phyloP scores from a whole-genome alignment of 2,113 vertebrate species.

The zebrafish (Danio rerio) region DNA sequence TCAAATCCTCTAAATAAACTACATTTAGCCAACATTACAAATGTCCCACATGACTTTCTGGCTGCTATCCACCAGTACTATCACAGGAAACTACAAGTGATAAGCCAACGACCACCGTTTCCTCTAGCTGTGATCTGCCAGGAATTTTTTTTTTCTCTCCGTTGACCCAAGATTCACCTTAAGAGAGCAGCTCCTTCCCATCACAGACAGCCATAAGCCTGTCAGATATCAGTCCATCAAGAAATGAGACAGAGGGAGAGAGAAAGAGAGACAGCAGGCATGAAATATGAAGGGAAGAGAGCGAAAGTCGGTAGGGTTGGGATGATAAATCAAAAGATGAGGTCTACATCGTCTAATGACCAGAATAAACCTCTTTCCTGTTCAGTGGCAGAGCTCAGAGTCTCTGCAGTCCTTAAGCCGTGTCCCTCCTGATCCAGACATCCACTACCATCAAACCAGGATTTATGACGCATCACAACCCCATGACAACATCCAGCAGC shows the following conservation, averaged over 20 bases:
- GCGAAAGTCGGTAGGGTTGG: constrained; percentile 27
- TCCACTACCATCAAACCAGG: constrained; percentile 87
- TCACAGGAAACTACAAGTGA: constrained; percentile 36
- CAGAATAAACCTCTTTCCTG: constrained; percentile 77
- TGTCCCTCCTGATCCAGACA: constrained; percentile 66
- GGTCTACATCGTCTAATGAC: constrained; percentile 78
- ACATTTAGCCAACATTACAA: constrained; percentile 5
- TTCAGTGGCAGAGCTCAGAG: constrained; percentile 75
- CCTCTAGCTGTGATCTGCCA: constrained; percentile 1
- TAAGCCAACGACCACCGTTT: constrained; percentile 17
- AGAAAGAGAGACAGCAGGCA: background rate
- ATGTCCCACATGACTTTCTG: constrained; percentile 4
- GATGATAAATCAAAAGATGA: constrained; percentile 74
- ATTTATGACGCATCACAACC: constrained; percentile 91
- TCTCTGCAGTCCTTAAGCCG: constrained; percentile 82
- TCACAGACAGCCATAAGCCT: constrained; percentile 76
- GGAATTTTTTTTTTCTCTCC: constrained; percentile 57
- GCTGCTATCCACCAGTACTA: constrained; percentile 18
- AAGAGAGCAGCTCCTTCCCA: constrained; percentile 74
- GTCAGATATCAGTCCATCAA: constrained; percentile 65
- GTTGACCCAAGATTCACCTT: constrained; percentile 81
- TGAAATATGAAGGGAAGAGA: constrained; percentile 36
- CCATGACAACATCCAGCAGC: constrained; percentile 89
- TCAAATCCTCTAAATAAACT: background rate
- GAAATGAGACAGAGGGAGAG: constrained; percentile 44